Conservation (phyloP, 1,140 invertebrate genomes). For the Antheraea mylitta region DNA sequence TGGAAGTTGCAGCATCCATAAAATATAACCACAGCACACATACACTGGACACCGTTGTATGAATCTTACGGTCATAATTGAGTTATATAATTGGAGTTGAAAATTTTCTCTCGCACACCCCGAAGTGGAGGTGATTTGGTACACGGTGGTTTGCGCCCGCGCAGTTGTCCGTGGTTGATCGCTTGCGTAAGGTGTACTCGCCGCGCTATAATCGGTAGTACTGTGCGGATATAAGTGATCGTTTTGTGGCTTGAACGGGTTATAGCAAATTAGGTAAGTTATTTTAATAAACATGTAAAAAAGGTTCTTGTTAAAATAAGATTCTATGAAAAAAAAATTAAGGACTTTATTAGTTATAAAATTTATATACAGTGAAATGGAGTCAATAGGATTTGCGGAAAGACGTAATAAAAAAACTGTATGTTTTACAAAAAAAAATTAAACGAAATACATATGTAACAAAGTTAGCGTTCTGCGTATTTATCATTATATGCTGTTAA, state of each 20-base stretch:
- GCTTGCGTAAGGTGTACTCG: background rate
- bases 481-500: too few relatives aligned
- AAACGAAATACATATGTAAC: too few relatives aligned
- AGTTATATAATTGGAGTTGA: background rate
- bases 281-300: background rate
- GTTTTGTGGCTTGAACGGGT: background rate
- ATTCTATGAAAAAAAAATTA: too few relatives aligned
- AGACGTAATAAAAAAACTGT: too few relatives aligned
- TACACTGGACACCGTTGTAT: background rate
- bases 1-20: background rate
- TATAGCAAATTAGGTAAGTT: background rate
- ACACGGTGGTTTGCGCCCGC: background rate
- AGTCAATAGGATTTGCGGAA: too few relatives aligned
- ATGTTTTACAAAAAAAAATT: too few relatives aligned
- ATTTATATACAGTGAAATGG: too few relatives aligned
- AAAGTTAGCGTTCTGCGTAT: too few relatives aligned
- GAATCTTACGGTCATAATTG: background rate
- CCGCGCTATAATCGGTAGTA: background rate
- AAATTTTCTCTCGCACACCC: background rate
- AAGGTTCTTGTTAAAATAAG: too few relatives aligned
- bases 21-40: background rate
- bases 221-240: background rate
- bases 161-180: background rate
- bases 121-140: background rate
- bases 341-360: too few relatives aligned